These are phyloP conservation scores for Calonectris borealis DNA, from an alignment of 2,113 vertebrate genomes.

Conservation along the genomic window DNA sequence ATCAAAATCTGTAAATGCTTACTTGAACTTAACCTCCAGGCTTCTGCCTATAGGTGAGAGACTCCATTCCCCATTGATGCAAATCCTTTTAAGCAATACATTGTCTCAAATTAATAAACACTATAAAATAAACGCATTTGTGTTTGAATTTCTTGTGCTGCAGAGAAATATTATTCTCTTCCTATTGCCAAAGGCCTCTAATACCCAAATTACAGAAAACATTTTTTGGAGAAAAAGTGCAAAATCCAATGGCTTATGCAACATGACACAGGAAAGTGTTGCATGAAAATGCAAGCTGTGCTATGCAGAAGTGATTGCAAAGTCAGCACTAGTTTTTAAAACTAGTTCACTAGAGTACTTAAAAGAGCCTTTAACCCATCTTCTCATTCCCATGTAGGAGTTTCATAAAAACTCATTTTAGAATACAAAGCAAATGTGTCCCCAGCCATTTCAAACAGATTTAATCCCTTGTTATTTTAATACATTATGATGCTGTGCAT, in stretches of 20 bases:
- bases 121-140: not conserved
- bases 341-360: slow-evolving; percentile 1
- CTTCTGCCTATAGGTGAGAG: not conserved
- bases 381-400: not conserved
- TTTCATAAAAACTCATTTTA: slow-evolving; percentile 30
- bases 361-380: slow-evolving; percentile 2
- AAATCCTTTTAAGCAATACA: not conserved
- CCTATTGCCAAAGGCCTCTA: not conserved
- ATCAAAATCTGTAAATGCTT: not conserved
- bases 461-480: not conserved
- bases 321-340: not conserved
- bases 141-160: not conserved
- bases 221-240: not conserved
- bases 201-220: not conserved
- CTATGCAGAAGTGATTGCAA: not conserved
- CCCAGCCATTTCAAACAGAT: not conserved
- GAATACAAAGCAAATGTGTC: slow-evolving; percentile 6
- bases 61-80: not conserved
- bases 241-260: not conserved
- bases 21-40: not conserved
- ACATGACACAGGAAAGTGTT: not conserved
- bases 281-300: not conserved
- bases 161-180: not conserved
- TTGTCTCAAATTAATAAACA: not conserved
- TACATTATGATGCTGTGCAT: not conserved